These are phyloP conservation scores for Vollenhovia emeryi DNA, from an alignment of 1,140 invertebrate species.

Conservation along the genomic window DNA sequence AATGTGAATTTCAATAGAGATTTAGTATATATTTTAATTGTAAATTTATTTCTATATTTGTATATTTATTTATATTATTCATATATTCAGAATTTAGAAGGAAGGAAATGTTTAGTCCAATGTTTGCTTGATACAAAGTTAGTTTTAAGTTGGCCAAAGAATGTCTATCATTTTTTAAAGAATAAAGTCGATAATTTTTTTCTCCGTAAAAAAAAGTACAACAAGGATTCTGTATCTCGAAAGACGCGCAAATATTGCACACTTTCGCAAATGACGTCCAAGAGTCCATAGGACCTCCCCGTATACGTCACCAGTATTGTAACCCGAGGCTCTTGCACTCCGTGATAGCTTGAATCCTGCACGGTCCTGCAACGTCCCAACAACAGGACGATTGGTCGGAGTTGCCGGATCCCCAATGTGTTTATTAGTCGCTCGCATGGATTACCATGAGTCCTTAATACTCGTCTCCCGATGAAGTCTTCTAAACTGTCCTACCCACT, in stretches of 20 bases:
- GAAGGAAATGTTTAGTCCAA: not conserved
- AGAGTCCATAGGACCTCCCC: conserved; percentile 64
- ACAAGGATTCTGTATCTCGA: not conserved
- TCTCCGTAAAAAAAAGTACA: not conserved
- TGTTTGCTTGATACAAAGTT: not conserved
- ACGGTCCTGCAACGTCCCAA: conserved; percentile 78
- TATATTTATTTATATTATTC: no score
- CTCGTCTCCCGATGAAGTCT: conserved; percentile 25
- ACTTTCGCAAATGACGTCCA: conserved; percentile 68
- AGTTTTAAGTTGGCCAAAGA: not conserved
- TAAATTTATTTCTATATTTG: no score
- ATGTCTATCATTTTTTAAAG: no score
- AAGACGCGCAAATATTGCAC: conserved; percentile 13
- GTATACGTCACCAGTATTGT: conserved; percentile 69
- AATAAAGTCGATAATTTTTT: not conserved
- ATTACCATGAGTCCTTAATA: conserved; percentile 63
- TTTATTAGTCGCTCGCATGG: conserved; percentile 77
- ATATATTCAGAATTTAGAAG: not conserved
- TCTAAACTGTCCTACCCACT: conserved; percentile 63
- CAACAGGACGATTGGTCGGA: conserved; percentile 78
- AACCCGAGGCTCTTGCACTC: conserved; percentile 68
- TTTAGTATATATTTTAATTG: no score
- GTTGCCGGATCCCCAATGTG: conserved; percentile 75
- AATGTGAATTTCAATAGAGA: not conserved
- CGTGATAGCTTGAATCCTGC: conserved; percentile 71